Conservation (phyloP, 1,140 invertebrate genomes). For the Colletes gigas region DNA sequence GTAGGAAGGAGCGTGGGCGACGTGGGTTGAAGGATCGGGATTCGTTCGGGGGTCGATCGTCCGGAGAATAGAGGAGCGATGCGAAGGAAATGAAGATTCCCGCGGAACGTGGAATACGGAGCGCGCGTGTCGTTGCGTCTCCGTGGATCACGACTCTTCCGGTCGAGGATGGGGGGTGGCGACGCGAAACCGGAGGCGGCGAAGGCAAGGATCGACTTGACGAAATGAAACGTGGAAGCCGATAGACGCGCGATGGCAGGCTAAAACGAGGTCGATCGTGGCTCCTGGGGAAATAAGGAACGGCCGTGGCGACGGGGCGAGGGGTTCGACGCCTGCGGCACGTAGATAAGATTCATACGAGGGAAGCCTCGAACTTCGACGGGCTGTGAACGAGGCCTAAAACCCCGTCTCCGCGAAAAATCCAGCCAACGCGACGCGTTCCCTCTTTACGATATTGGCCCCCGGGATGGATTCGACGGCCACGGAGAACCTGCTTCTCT, state of each 20-base stretch:
- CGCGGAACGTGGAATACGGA: constrained; percentile 21
- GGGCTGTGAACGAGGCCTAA: constrained; percentile 61
- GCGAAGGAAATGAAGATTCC: constrained; percentile 27
- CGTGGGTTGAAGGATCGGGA: constrained; percentile 28
- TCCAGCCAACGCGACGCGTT: constrained; percentile 28
- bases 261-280: constrained; percentile 62
- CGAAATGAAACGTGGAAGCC: constrained; percentile 68
- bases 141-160: constrained; percentile 2
- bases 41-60: background rate
- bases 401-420: constrained; percentile 49
- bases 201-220: constrained; percentile 65
- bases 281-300: constrained; percentile 53
- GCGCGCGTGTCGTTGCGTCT: background rate
- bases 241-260: constrained; percentile 54
- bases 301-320: background rate
- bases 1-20: too few species aligned
- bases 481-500: too few species aligned
- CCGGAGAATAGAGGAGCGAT: constrained; percentile 2
- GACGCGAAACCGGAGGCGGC: constrained; percentile 42
- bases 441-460: constrained; percentile 45
- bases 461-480: constrained; percentile 31
- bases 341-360: constrained; percentile 66
- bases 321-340: constrained; percentile 56
- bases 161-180: constrained; percentile 9
- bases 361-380: constrained; percentile 52